phyloP scores from a whole-genome alignment of 2,113 vertebrate genomes.

The Nerophis ophidion region DNA sequence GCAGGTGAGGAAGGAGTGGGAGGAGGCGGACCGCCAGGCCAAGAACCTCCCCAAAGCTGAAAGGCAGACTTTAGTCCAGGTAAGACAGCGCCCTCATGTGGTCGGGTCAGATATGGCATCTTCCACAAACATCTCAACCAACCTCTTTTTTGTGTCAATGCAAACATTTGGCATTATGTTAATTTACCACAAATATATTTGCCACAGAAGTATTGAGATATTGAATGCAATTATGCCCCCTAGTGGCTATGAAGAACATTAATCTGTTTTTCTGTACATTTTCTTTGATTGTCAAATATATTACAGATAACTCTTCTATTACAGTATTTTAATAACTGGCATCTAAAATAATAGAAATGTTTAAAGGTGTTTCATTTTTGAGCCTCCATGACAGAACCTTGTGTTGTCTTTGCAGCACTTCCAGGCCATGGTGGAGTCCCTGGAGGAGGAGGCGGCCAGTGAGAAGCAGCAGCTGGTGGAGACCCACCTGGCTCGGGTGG shows the following conservation, averaged over 20 bases:
- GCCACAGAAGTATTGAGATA: too few relatives aligned
- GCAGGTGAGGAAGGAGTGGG: slow-evolving; percentile 97
- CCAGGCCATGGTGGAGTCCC: slow-evolving; percentile 91
- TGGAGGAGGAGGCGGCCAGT: slow-evolving; percentile 94
- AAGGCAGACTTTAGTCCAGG: slow-evolving; percentile 93
- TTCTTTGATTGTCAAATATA: too few relatives aligned
- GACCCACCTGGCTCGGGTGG: slow-evolving; percentile 93
- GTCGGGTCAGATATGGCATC: slow-evolving; percentile 38
- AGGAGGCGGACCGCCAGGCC: slow-evolving; percentile 90
- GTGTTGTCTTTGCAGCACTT: slow-evolving; percentile 77
- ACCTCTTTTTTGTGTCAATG: too few relatives aligned
- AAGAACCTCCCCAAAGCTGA: slow-evolving; percentile 94
- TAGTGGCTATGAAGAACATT: too few relatives aligned
- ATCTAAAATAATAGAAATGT: too few relatives aligned
- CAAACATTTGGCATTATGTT: too few relatives aligned
- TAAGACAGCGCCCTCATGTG: slow-evolving; percentile 57
- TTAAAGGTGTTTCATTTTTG: neutral
- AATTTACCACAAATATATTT: too few relatives aligned
- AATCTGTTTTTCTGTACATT: too few relatives aligned
- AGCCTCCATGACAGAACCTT: too few relatives aligned
- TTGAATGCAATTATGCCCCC: too few relatives aligned
- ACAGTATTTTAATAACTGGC: too few relatives aligned
- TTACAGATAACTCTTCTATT: too few relatives aligned
- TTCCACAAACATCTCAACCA: slow-evolving; percentile 1
- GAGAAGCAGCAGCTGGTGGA: slow-evolving; percentile 98